Percentiles rank a stretch among this genome's conserved stretches.
These are phyloP conservation scores for Agonum fuliginosum DNA, from an alignment of 2,888 invertebrate species.

Conservation along the genomic window DNA sequence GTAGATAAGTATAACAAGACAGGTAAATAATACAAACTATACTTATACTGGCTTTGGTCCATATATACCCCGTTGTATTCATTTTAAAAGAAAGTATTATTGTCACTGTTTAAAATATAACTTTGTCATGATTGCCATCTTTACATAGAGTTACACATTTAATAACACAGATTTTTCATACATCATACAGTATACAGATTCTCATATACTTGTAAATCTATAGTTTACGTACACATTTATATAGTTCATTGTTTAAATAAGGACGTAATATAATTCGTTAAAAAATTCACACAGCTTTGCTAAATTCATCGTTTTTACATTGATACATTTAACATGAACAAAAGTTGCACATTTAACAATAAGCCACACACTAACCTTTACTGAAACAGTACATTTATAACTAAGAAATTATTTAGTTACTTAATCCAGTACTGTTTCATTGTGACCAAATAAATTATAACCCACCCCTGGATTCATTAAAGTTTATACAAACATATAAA, in stretches of 20 bases:
- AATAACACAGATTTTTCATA: constrained; percentile 47
- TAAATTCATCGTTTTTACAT: neutral
- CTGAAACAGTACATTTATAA: constrained; percentile 20
- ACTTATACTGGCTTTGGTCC: constrained; percentile 42
- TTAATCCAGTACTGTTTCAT: constrained; percentile 11
- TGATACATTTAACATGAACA: constrained; percentile 9
- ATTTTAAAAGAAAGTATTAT: constrained; percentile 39
- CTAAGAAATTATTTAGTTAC: neutral
- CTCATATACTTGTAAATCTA: constrained; percentile 4
- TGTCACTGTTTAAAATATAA: constrained; percentile 46
- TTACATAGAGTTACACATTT: constrained; percentile 47
- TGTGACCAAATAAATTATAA: neutral
- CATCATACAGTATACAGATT: neutral
- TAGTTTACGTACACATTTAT: constrained; percentile 11
- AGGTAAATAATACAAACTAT: constrained; percentile 49
- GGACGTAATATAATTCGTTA: constrained; percentile 38
- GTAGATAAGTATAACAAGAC: constrained; percentile 46
- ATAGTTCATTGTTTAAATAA: constrained; percentile 40
- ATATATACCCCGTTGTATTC: constrained; percentile 38
- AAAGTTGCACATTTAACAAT: constrained; percentile 20
- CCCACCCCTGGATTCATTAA: too few species aligned
- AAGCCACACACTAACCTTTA: constrained; percentile 40
- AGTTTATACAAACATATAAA: too few species aligned
- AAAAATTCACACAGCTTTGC: neutral
- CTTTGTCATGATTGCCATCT: constrained; percentile 35